Conservation (phyloP, 2,113 vertebrate genomes). For the Todiramphus chloris region DNA sequence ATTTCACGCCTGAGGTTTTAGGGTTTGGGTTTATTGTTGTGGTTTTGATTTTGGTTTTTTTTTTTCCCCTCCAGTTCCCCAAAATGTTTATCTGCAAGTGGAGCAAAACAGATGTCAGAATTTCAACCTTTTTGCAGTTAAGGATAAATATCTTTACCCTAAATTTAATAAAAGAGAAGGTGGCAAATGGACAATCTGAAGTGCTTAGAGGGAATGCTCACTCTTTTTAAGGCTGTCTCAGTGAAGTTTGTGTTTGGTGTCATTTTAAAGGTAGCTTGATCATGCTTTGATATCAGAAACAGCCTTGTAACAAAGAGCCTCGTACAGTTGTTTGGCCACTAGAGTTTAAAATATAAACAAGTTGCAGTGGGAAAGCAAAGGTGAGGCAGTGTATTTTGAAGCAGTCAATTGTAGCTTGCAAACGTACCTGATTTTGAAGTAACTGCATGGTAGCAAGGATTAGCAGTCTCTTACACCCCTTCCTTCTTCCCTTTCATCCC, state of each 20-base stretch:
- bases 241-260: conserved; percentile 60
- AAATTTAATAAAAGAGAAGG: conserved; percentile 14
- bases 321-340: conserved; percentile 38
- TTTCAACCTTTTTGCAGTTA: conserved; percentile 24
- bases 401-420: conserved; percentile 65
- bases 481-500: conserved; percentile 70
- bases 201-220: background rate
- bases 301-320: conserved; percentile 74
- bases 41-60: background rate
- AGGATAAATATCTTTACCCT: conserved; percentile 37
- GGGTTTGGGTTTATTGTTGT: conserved; percentile 1
- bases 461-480: conserved; percentile 69
- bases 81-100: background rate
- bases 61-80: background rate
- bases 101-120: background rate
- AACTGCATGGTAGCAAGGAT: conserved; percentile 89
- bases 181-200: conserved; percentile 24
- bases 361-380: conserved; percentile 79
- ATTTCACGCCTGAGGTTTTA: conserved; percentile 13
- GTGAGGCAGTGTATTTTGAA: conserved; percentile 69
- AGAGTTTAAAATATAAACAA: conserved; percentile 57
- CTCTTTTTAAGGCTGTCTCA: conserved; percentile 46
- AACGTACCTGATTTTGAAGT: conserved; percentile 64
- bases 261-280: conserved; percentile 60
- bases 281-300: conserved; percentile 73